Evolutionary conservation across 2,888 invertebrate genomes (phyloP).

Genomic region (Drosophila birchii): DNA sequence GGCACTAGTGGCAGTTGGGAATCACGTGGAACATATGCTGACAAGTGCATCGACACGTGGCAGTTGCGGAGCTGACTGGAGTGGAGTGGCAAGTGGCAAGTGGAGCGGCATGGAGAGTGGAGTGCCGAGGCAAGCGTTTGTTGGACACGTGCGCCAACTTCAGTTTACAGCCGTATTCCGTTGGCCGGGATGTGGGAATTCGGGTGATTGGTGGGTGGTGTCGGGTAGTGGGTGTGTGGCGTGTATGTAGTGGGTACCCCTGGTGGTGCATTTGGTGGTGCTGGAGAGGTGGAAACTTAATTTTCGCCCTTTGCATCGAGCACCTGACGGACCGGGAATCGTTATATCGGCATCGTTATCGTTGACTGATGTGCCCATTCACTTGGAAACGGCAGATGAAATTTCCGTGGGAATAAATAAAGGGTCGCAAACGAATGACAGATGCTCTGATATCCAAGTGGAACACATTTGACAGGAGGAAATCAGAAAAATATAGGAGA

Average conservation of each 20-base stretch:
- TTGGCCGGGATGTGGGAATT: conserved; percentile 9
- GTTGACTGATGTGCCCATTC: conserved; percentile 65
- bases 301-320: conserved; percentile 56
- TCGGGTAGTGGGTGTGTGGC: background rate
- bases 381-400: conserved; percentile 60
- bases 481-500: background rate
- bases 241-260: background rate
- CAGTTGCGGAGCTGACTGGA: conserved; percentile 23
- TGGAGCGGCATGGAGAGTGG: conserved; percentile 46
- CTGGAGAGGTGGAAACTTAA: conserved; percentile 67
- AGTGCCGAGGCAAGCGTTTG: conserved; percentile 62
- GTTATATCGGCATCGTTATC: conserved; percentile 43
- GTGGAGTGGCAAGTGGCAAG: conserved; percentile 50
- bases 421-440: conserved; percentile 38
- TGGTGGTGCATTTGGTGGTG: conserved; percentile 50
- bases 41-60: conserved; percentile 68
- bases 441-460: conserved; percentile 49
- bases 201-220: conserved; percentile 13
- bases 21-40: conserved; percentile 67
- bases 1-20: conserved; percentile 47
- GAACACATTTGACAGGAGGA: background rate
- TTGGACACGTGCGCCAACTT: conserved; percentile 75
- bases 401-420: conserved; percentile 37
- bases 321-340: conserved; percentile 56
- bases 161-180: conserved; percentile 56